Base-by-base conservation (phyloP, 2,888 invertebrate species). In the Hirtodrosophila cameraria region DNA sequence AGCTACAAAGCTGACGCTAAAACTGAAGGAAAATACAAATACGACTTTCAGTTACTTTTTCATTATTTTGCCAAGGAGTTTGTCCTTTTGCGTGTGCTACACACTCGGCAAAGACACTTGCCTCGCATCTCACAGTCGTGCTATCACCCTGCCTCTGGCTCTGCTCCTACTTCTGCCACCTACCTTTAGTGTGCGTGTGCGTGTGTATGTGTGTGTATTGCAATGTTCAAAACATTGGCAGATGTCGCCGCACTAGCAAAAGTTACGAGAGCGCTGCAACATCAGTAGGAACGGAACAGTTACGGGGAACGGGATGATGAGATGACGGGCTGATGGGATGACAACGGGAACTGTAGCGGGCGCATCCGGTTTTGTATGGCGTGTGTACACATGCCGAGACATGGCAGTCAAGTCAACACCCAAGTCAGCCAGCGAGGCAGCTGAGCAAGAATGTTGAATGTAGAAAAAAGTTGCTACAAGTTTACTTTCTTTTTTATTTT, bases 31-130 rank as follows among this genome's bases (percentile, higher is more conserved):
- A 80, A 86, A 84, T 80, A 80, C 84, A 81, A 86, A 80, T 80
- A 86, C 80, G 80, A 81, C 80, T 81, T 81, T 86, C 84, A 86
- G 80, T 86, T 81, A 81, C 80, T 81, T 81, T 81, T 81, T 86
- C 86, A 81, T 86, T 81, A 86, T 86, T 85, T 81, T 86, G 62
- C 78, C 74, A 86, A 77, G 85, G 82, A 86, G 86, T 86, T 84
- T 86, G 77, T 80, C 84, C 81, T 80, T 70, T 81, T 70, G 75
- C 74, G 69, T 70, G 78, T 73, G 76, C 62, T 55, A 64, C 68
- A 72, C 67, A 62, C 59, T 53, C 57, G 54, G 42, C 57, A 50
- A 57, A 68, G 54, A 75, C 75, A 71, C 75, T 70, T 70, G 71
- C 59, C 70, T 63, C 45, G 45, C 70, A 74, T 52, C 64, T 55